phyloP scores from a whole-genome alignment of 2,797 vertebrate genomes.

The Channa striata region DNA sequence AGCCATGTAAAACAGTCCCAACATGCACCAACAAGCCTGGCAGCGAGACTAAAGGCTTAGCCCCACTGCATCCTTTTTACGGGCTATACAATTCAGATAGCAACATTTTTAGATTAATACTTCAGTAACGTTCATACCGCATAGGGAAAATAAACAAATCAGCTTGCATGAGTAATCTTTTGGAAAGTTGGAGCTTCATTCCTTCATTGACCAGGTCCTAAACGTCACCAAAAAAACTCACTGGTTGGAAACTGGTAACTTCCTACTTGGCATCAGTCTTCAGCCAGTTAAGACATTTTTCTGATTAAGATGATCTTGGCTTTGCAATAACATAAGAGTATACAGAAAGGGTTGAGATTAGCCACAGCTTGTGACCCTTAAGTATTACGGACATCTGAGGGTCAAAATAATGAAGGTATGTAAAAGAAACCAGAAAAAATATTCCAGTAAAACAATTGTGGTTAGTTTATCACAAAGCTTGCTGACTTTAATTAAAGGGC shows the following conservation, averaged over 20 bases:
- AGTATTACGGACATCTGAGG: too few relatives aligned
- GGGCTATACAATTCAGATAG: constrained; percentile 46
- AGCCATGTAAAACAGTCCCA: constrained; percentile 64
- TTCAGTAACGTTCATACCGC: constrained; percentile 33
- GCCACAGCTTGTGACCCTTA: too few relatives aligned
- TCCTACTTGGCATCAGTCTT: background rate
- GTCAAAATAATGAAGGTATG: too few relatives aligned
- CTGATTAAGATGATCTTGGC: constrained; percentile 21
- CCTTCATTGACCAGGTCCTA: constrained; percentile 15
- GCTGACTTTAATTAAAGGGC: too few relatives aligned
- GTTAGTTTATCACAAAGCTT: too few relatives aligned
- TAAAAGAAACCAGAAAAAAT: too few relatives aligned
- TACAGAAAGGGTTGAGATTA: background rate
- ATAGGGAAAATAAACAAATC: constrained; percentile 36
- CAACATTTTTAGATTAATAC: constrained; percentile 40
- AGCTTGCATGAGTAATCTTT: constrained; percentile 16
- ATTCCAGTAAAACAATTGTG: too few relatives aligned
- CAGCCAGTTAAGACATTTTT: constrained; percentile 4
- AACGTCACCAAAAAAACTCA: too few relatives aligned
- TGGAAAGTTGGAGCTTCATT: constrained; percentile 1
- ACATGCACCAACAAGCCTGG: constrained; percentile 54
- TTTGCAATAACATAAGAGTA: constrained; percentile 5
- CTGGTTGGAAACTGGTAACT: background rate
- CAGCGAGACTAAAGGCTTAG: constrained; percentile 30
- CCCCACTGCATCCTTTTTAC: constrained; percentile 37